These are phyloP conservation scores for Echiichthys vipera DNA, from an alignment of 2,797 vertebrate genomes.

Conservation along the genomic window DNA sequence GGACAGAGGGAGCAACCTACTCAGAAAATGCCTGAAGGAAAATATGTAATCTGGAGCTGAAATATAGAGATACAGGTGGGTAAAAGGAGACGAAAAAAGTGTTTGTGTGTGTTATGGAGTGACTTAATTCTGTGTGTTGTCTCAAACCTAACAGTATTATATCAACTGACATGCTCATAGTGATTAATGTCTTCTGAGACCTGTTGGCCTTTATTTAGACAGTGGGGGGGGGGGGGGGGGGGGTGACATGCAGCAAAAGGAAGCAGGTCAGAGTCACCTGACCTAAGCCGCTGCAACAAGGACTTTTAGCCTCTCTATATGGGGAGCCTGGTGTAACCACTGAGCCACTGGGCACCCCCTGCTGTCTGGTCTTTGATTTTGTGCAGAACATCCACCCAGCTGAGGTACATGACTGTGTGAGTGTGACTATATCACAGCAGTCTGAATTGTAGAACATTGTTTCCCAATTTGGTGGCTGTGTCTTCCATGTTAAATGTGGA, in stretches of 20 bases:
- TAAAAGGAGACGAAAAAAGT: not conserved
- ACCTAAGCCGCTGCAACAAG: too few species aligned
- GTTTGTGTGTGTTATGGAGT: not conserved
- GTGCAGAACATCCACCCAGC: conserved; percentile 10
- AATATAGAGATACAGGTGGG: conserved; percentile 39
- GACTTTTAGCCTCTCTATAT: too few species aligned
- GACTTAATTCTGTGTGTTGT: too few species aligned
- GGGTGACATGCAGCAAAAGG: too few species aligned
- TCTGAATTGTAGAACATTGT: not conserved
- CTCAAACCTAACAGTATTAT: not conserved
- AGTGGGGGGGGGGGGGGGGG: too few species aligned
- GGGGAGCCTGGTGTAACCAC: too few species aligned
- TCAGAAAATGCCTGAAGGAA: not conserved
- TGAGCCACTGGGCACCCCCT: too few species aligned
- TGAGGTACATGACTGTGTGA: not conserved
- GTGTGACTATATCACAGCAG: not conserved
- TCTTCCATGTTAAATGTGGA: not conserved
- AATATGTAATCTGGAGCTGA: conserved; percentile 37
- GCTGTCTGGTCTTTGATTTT: not conserved
- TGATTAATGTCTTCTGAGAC: not conserved
- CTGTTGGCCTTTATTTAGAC: too few species aligned
- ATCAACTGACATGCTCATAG: not conserved
- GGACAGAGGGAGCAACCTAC: not conserved
- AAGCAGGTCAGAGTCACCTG: too few species aligned
- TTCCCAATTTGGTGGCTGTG: not conserved